Base-by-base conservation (phyloP, 2,888 invertebrate species). In the Geophilus truncorum region DNA sequence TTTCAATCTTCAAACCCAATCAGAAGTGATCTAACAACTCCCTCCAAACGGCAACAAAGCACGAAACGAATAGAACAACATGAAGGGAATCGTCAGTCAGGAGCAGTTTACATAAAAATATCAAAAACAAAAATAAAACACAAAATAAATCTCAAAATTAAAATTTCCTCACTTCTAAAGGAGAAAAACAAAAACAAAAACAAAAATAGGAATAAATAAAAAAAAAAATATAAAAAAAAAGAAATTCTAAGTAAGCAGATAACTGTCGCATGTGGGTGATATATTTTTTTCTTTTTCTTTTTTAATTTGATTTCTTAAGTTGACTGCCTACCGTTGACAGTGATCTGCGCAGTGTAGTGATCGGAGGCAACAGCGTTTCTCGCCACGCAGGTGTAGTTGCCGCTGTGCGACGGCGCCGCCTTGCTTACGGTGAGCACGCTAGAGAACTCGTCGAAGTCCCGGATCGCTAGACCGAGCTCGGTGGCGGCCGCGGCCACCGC, bases 401-500 rank as follows among this genome's bases (percentile, higher is more conserved):
- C 87, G 70, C 83, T 83, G 83, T 87, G 87, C 7, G 83, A 82
- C 6, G 84, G 81, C 9, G 85, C 83, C 78, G 86, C 82, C 34
- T 85, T 84, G 18, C 83, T 83, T 15, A 87, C 84, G 12, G 83
- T 90, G 81, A 93, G 87, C 80, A 91, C 87, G 83, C 91, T 90
- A 82, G 89, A 89, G 51, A 82, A 81, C 40, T 82, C 78, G 28
- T 82, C 83, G 12, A 82, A 81, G 32, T 80, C 77, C 51, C 81
- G 78, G 32, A 82, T 77, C 12, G 80, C 78, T 62, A 83, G 80
- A 30, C 70, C 75, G 28, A 80, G 70, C 75, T 80, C 23, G 32
- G 80, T 70, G 76, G 80, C 34, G 75, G 75, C 80, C 32, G 80
- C 82, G 18, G 86, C 84, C 21, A 86, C 82, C 0, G 87, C 87